phyloP scores from a whole-genome alignment of 2,797 vertebrate species.

The Macropodus opercularis region DNA sequence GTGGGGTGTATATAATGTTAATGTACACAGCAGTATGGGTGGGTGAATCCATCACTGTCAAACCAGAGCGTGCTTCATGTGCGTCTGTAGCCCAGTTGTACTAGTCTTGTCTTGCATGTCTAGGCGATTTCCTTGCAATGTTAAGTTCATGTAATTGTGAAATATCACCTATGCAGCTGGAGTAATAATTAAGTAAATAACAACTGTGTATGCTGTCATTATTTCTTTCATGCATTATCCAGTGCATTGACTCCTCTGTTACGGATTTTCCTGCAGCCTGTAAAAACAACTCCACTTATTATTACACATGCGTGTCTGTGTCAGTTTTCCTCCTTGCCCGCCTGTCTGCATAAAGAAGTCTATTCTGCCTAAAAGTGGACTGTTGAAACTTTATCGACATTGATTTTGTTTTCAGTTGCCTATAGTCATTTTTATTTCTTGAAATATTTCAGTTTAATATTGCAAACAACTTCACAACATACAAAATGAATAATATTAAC shows the following conservation, averaged over 20 bases:
- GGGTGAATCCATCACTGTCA: slow-evolving; percentile 56
- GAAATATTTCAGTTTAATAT: slow-evolving; percentile 96
- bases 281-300: neutral
- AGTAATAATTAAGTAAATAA: slow-evolving; percentile 30
- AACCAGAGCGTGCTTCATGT: slow-evolving; percentile 30
- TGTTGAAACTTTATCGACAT: slow-evolving; percentile 86
- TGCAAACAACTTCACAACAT: slow-evolving; percentile 98
- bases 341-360: slow-evolving; percentile 31
- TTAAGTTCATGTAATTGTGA: slow-evolving; percentile 41
- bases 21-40: slow-evolving; percentile 46
- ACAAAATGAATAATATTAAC: slow-evolving; percentile 94
- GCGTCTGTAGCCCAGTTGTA: slow-evolving; percentile 19
- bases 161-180: slow-evolving; percentile 21
- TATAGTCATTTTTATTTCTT: slow-evolving; percentile 93
- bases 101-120: slow-evolving; percentile 50
- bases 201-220: slow-evolving; percentile 2
- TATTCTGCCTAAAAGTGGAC: slow-evolving; percentile 73
- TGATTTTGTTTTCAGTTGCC: slow-evolving; percentile 91
- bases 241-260: neutral
- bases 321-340: slow-evolving; percentile 13
- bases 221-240: slow-evolving; percentile 1
- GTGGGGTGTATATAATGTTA: slow-evolving; percentile 27
- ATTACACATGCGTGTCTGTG: slow-evolving; percentile 21
- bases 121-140: slow-evolving; percentile 27
- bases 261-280: slow-evolving; percentile 2